Base-by-base conservation (phyloP, 2,888 invertebrate species). In the Eilema sororculum region DNA sequence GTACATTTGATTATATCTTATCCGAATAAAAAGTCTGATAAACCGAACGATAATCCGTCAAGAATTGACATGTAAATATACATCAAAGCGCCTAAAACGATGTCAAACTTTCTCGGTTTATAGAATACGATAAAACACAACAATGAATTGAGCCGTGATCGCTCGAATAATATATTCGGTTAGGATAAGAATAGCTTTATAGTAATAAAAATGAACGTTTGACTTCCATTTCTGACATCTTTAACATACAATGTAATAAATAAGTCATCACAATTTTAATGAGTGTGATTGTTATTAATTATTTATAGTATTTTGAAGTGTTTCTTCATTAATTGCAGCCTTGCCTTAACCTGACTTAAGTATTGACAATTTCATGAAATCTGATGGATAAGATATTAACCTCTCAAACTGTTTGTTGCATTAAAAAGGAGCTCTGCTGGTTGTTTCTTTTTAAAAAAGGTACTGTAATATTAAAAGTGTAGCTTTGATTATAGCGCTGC, bases 201-300 rank as follows among this genome's bases (percentile, higher is more conserved):
- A 72, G 28, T 59, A 71, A 74, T 63, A 67, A 67, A 78, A 78
- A 75, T 73, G 70, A 73, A 69, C 25, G 24, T 62, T 24, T 57
- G 65, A 77, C 77, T 79, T 72, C 71, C 67, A 65, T 77, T 79
- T 58, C 56, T 56, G 56, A 63, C 33, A 69, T 74, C 76, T 76
- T 56, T 60, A 30, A 46, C 64, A 70, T 65, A 78, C 74, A 72
- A 71, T 57, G 72, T 73, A 75, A n/a, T n/a, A n/a, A n/a, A 5
- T 28, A 5, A 28, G 28, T 16, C 24, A 1, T 24, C 25, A 58
- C 13, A 13, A 16, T 13, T 22, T 46, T 46, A 52, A 46, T n/a
- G 13, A 30, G n/a, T 24, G 22, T 25, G 13, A 5, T 1, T 24
- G 13, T 10, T 58, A 13, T 13, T 25, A 24, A 41, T 41, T 12